Conservation (phyloP, 1,140 invertebrate genomes). For the Leptinotarsa defecta region DNA sequence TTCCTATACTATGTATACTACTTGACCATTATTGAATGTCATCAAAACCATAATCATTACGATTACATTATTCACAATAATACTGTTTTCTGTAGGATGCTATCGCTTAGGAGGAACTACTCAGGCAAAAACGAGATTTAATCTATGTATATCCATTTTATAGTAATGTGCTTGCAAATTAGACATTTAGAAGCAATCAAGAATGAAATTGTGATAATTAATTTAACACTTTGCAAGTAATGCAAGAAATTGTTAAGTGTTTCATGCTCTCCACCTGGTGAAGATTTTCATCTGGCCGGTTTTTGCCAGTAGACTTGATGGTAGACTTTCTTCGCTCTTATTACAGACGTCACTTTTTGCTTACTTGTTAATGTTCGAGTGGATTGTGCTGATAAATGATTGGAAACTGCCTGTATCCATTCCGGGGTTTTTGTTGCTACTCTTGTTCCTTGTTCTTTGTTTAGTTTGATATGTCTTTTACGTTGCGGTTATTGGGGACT, state of each 20-base stretch:
- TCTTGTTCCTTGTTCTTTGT: too few relatives aligned
- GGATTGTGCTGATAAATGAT: too few relatives aligned
- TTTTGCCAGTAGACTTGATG: too few relatives aligned
- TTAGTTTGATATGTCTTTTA: too few relatives aligned
- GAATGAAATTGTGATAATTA: slow-evolving; percentile 9
- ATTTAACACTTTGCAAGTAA: not conserved
- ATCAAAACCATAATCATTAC: not conserved
- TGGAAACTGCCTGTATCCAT: too few relatives aligned
- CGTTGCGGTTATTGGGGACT: too few relatives aligned
- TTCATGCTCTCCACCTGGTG: too few relatives aligned
- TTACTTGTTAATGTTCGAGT: too few relatives aligned
- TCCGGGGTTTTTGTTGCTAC: too few relatives aligned
- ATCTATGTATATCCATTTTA: not conserved
- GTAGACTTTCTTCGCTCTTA: too few relatives aligned
- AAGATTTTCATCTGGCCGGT: too few relatives aligned
- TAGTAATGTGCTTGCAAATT: not conserved
- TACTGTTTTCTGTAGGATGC: not conserved
- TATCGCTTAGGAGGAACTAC: not conserved
- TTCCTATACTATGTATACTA: not conserved
- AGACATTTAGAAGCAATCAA: not conserved
- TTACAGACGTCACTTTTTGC: too few relatives aligned
- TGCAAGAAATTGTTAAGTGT: not conserved
- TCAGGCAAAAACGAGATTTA: not conserved
- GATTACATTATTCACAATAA: not conserved
- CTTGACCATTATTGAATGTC: not conserved